Percentiles rank a stretch among this genome's conserved stretches.
Conservation (phyloP, 2,888 invertebrate species). For the Drosophila nigritarsus region DNA sequence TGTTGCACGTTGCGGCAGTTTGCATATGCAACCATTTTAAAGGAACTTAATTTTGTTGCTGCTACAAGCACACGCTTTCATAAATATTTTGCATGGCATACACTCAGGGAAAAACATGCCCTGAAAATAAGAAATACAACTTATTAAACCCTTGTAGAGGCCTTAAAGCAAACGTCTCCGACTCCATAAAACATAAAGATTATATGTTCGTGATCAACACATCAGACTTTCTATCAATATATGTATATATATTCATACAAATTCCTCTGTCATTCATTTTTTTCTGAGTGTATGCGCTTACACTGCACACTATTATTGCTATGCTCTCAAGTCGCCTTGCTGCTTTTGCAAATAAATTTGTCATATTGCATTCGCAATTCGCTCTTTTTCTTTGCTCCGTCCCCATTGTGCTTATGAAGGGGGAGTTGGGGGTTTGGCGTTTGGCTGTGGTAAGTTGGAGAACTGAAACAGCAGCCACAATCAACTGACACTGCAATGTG, state of each 20-base stretch:
- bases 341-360: constrained; percentile 79
- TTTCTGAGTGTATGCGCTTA: background rate
- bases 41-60: constrained; percentile 52
- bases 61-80: background rate
- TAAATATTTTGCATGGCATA: background rate
- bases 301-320: constrained; percentile 18
- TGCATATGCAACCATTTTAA: constrained; percentile 56
- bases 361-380: constrained; percentile 73
- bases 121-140: background rate
- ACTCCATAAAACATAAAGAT: too few relatives aligned
- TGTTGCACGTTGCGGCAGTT: constrained; percentile 33
- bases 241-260: too few relatives aligned
- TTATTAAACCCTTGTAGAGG: too few relatives aligned
- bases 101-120: background rate
- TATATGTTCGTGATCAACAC: too few relatives aligned
- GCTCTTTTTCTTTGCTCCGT: constrained; percentile 34
- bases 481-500: constrained; percentile 57
- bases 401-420: background rate
- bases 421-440: background rate
- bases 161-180: too few relatives aligned
- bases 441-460: constrained; percentile 2
- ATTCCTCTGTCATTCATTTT: background rate
- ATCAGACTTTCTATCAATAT: too few relatives aligned
- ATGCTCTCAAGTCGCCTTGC: constrained; percentile 68
- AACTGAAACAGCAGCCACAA: constrained; percentile 42